Evolutionary conservation across 2,113 vertebrate genomes (phyloP).

Genomic region (Cyanoderma ruficeps): DNA sequence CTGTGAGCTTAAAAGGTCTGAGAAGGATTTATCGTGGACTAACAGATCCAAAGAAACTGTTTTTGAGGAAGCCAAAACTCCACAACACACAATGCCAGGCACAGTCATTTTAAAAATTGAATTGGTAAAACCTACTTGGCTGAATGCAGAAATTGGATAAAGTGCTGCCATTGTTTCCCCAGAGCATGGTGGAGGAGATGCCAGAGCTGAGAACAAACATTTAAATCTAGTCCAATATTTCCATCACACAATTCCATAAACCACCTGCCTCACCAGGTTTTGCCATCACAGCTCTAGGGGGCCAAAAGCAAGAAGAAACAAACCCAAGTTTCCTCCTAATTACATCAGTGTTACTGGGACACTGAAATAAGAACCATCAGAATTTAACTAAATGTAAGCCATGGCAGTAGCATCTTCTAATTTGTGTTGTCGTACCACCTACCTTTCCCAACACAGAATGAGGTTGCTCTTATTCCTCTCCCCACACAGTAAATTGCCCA

Average conservation of each 20-base stretch:
- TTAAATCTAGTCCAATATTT: background rate
- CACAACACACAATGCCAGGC: background rate
- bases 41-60: background rate
- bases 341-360: background rate
- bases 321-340: background rate
- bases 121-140: background rate
- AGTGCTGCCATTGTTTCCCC: background rate
- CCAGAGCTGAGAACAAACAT: background rate
- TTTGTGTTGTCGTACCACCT: background rate
- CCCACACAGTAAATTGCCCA: background rate
- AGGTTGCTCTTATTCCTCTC: background rate
- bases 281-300: background rate
- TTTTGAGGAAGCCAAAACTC: slow-evolving; percentile 31
- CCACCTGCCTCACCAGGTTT: background rate
- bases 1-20: slow-evolving; percentile 50
- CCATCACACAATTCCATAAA: background rate
- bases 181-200: background rate
- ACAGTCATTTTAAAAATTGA: background rate
- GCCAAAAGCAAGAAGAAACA: background rate
- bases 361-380: background rate
- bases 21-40: slow-evolving; percentile 25
- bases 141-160: background rate
- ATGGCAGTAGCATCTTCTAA: background rate
- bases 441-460: background rate
- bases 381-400: background rate